Percentiles rank a stretch among this genome's conserved stretches.
These are phyloP conservation scores for Coranthus polyacanthus DNA, from an alignment of 2,797 vertebrate species.

Conservation along the genomic window DNA sequence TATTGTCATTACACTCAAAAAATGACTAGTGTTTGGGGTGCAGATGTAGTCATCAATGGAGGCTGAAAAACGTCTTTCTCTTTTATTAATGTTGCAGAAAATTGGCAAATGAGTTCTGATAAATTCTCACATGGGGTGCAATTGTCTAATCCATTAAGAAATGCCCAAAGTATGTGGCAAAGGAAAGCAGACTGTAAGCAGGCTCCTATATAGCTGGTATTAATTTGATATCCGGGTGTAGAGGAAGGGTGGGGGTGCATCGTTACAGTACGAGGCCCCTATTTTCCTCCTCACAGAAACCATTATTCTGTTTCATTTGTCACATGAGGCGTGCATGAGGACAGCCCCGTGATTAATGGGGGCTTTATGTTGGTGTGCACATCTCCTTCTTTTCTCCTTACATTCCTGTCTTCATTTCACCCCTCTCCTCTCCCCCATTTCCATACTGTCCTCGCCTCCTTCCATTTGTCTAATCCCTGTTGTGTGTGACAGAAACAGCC, in stretches of 20 bases:
- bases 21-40: conserved; percentile 42
- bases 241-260: conserved; percentile 26
- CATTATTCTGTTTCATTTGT: conserved; percentile 84
- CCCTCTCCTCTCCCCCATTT: conserved; percentile 27
- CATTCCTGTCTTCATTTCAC: conserved; percentile 52
- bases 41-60: conserved; percentile 28
- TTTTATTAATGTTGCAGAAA: conserved; percentile 4
- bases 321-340: conserved; percentile 69
- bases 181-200: conserved; percentile 36
- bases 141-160: conserved; percentile 52
- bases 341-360: conserved; percentile 78
- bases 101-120: conserved; percentile 36
- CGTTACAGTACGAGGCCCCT: conserved; percentile 49
- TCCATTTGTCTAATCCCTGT: conserved; percentile 20
- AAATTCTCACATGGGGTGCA: conserved; percentile 37
- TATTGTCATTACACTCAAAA: conserved; percentile 50
- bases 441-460: conserved; percentile 26
- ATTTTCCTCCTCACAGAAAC: conserved; percentile 73
- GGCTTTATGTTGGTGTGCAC: conserved; percentile 68
- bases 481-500: conserved; percentile 63
- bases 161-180: conserved; percentile 17
- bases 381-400: conserved; percentile 49
- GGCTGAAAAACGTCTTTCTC: neutral
- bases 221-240: conserved; percentile 63
- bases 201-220: conserved; percentile 34